Evolutionary conservation across 2,113 vertebrate genomes (phyloP), one percentile per base, ranked within the genome.

Genomic region (Salminus brasiliensis): DNA sequence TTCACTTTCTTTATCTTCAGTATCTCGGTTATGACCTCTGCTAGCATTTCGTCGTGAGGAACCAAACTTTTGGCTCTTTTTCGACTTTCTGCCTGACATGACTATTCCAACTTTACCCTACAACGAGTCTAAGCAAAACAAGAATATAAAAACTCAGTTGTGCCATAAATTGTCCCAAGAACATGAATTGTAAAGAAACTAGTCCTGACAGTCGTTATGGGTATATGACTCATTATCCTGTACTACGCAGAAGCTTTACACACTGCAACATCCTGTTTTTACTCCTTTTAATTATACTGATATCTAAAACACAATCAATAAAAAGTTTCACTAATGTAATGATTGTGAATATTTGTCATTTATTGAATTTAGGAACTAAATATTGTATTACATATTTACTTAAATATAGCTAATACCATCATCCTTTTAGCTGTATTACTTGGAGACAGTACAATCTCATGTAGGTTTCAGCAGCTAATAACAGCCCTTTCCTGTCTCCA

Each of bases 41-140:
- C 30, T 9, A 2, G 0, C 72, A 84, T 0, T 45, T 83, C 1
- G 78, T 69, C 89, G 90, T 74, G 91, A 94, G 74, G 94, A 95
- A 47, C 93, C 95, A 82, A 96, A 12, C 60, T 89, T 95, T 79
- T 91, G 89, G 72, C 81, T 78, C 83, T 91, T 96, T 76, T 88
- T 27, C 29, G 81, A 16, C 68, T 60, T 88, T 67, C 71, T 47
- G 21, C 34, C 71, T 82, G 91, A 89, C 91, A 93, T 78, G 82
- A 70, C 77, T 88, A 86, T 86, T 79, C 69, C 72, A 92, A 90
- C 21, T 87, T 74, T 57, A 80, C 74, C 83, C 90, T 91, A 75
- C 49, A 87, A 70, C 78, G 67, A 25, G 68, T 88, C 39, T 84
- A 81, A 81, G 73, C 75, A 82, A 74, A 80, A 82, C 32, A 72